A percentile compares a stretch with the other conserved stretches of the same genome.
phyloP scores from a whole-genome alignment of 2,888 invertebrate genomes.

The Agrochola lychnidis region DNA sequence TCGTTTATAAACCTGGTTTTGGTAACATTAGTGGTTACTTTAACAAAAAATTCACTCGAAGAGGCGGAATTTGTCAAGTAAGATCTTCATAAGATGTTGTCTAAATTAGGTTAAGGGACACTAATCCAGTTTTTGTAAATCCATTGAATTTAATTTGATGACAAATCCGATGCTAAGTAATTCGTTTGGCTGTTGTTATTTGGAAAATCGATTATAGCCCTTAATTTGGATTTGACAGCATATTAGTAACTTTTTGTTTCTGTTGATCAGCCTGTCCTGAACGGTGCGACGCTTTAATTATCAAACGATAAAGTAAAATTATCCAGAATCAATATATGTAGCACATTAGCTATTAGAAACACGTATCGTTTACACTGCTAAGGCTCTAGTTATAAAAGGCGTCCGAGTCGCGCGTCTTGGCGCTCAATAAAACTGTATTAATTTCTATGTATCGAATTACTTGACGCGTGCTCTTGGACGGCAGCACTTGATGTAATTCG shows the following conservation, averaged over 20 bases:
- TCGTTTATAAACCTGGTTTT: slow-evolving; percentile 24
- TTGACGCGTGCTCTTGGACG: too few relatives aligned
- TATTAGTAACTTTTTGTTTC: background rate
- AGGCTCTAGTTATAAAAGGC: too few relatives aligned
- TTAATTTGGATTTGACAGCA: background rate
- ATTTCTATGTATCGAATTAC: too few relatives aligned
- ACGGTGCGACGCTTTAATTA: background rate
- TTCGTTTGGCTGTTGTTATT: background rate
- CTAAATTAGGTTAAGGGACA: background rate
- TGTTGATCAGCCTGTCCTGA: background rate
- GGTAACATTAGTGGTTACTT: slow-evolving; percentile 25
- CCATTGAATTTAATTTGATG: background rate
- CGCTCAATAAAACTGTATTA: too few relatives aligned
- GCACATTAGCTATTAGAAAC: background rate
- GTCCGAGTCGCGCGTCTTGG: too few relatives aligned
- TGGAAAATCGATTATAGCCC: background rate
- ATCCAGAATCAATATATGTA: background rate
- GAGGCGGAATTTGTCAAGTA: slow-evolving; percentile 57
- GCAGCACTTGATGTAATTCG: too few relatives aligned
- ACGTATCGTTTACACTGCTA: background rate
- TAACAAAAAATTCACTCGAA: slow-evolving; percentile 14
- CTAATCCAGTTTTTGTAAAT: background rate
- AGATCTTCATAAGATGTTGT: slow-evolving; percentile 6
- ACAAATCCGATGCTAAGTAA: background rate
- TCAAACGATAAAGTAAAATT: background rate